phyloP scores from a whole-genome alignment of 37 sponge, comb jelly and placozoan species.

The Geodia barretti region DNA sequence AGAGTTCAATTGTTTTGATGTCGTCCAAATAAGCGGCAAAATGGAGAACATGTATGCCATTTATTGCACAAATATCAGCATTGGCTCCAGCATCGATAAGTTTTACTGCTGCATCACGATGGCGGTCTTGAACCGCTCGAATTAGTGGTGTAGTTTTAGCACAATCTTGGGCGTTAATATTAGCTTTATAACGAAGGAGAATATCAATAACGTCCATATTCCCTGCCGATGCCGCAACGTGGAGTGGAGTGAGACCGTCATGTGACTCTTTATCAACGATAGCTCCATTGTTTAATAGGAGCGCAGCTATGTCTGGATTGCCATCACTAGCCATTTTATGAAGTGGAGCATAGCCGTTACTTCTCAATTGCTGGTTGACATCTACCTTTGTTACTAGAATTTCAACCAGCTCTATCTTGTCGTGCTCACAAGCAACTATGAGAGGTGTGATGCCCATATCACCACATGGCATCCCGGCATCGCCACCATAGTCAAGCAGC shows the following conservation, averaged over 20 bases:
- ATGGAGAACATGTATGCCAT: not conserved
- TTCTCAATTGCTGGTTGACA: not conserved
- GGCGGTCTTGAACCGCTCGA: not conserved
- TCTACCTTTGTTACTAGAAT: not conserved
- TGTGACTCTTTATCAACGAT: not conserved
- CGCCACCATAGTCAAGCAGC: not conserved
- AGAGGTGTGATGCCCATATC: not conserved
- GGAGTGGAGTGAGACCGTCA: not conserved
- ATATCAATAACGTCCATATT: not conserved
- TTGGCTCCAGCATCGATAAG: not conserved
- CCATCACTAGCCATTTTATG: not conserved
- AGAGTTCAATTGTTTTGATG: not conserved
- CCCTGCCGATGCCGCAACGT: not conserved
- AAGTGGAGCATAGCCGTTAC: not conserved
- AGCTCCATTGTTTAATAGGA: not conserved
- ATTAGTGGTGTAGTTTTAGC: not conserved
- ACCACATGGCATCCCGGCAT: not conserved
- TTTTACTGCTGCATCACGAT: not conserved
- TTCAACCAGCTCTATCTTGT: not conserved
- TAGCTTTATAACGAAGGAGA: not conserved
- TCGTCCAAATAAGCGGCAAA: not conserved
- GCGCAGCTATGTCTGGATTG: not conserved
- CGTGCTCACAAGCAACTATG: not conserved
- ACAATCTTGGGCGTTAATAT: not conserved
- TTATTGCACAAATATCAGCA: not conserved